Evolutionary conservation across 2,888 invertebrate species (phyloP), one percentile per base, ranked within the genome.

Genomic region (Lepeophtheirus nordmannii): DNA sequence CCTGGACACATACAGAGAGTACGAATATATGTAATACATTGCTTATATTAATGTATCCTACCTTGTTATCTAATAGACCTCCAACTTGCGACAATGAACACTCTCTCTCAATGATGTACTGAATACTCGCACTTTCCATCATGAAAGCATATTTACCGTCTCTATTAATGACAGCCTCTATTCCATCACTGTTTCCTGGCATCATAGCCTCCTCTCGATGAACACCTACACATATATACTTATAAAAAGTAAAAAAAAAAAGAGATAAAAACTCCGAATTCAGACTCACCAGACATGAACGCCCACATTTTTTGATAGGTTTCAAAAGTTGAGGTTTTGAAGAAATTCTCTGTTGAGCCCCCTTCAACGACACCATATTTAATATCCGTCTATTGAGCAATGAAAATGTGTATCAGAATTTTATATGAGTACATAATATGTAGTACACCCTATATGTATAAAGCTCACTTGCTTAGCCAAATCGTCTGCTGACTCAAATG

Each of bases 261-360:
- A 7, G 8, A 20, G 20, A 17, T 23, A 9, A 58, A 14, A 38
- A 67, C 70, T 70, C 69, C 78, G 79, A 71, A 75, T 60, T 22
- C n/a, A 17, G 8, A 22, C 23, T 60, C 37, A 62, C 64, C 30
- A 17, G 46, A 46, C 64, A 78, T 79, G 68, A 71, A 74, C 30
- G 72, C 70, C 75, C 75, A 79, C 77, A 78, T 78, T 58, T 75
- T 73, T 68, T 76, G 73, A 71, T 75, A 78, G 7, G 74, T 75
- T 57, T 73, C 53, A 20, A 64, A 14, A 23, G 14, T 56, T 9
- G 64, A 46, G 20, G 17, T 64, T 8, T 20, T 74, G 71, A 81
- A 80, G 71, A 80, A 80, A 22, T 75, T 74, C 72, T 76, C 75
- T 7, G 80, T 80, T 1, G 79, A 76, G n/a, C 80, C 80, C 46